Conservation (phyloP, 2,888 invertebrate species). For the Diaphora mendica region DNA sequence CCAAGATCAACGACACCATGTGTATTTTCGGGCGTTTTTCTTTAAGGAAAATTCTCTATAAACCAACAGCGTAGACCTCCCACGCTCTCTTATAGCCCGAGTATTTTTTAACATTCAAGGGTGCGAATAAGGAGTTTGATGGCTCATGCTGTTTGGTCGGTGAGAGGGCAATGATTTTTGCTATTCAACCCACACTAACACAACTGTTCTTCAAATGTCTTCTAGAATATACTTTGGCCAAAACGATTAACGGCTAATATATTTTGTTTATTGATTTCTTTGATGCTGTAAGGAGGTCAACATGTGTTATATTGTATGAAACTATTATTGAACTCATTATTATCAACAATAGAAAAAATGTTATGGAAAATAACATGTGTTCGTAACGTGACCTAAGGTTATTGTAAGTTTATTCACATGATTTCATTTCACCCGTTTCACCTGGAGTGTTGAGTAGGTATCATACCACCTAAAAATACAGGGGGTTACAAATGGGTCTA, state of each 20-base stretch:
- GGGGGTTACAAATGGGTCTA: neutral
- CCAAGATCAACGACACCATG: constrained; percentile 65
- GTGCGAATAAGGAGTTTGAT: constrained; percentile 28
- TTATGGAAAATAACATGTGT: neutral
- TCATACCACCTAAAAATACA: too few species aligned
- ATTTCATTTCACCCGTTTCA: neutral
- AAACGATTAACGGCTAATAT: constrained; percentile 13
- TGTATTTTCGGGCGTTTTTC: constrained; percentile 81
- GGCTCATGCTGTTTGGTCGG: constrained; percentile 56
- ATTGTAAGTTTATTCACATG: neutral
- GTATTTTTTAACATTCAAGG: neutral
- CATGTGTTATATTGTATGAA: neutral
- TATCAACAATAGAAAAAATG: neutral
- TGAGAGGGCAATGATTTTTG: constrained; percentile 71
- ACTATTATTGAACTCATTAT: neutral
- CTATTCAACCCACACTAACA: constrained; percentile 60
- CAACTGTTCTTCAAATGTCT: constrained; percentile 26
- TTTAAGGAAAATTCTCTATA: constrained; percentile 75
- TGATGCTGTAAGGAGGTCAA: constrained; percentile 4
- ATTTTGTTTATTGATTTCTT: constrained; percentile 5
- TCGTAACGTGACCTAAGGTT: neutral
- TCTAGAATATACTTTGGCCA: constrained; percentile 29
- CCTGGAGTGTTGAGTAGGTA: neutral
- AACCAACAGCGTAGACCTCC: constrained; percentile 62
- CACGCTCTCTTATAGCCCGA: constrained; percentile 37